These are phyloP conservation scores for Drosophila pullipes DNA, from an alignment of 2,888 invertebrate species.

Conservation along the genomic window DNA sequence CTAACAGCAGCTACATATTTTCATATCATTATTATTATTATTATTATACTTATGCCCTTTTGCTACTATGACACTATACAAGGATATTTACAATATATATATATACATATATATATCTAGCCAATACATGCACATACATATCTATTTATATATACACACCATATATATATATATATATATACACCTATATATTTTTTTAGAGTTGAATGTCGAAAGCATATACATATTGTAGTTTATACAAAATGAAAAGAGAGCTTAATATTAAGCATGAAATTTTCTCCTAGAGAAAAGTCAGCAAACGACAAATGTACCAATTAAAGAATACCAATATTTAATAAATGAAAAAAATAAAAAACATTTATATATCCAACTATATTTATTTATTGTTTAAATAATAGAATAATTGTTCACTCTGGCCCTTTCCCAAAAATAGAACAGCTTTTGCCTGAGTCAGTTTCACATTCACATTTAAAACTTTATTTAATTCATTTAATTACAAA, in stretches of 20 bases:
- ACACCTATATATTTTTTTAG: constrained; percentile 50
- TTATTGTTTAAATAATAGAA: neutral
- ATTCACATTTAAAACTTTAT: constrained; percentile 56
- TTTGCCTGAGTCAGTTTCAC: neutral
- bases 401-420: neutral
- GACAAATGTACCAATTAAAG: constrained; percentile 67
- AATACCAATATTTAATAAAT: constrained; percentile 58
- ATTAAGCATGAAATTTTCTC: constrained; percentile 60
- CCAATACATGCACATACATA: constrained; percentile 49
- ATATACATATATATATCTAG: constrained; percentile 43
- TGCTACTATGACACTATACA: constrained; percentile 61
- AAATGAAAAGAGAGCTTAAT: constrained; percentile 44
- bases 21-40: constrained; percentile 12
- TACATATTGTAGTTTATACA: constrained; percentile 58
- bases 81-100: constrained; percentile 46
- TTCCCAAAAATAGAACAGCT: neutral
- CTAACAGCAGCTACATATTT: constrained; percentile 34
- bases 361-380: constrained; percentile 18
- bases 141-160: constrained; percentile 26
- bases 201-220: constrained; percentile 50
- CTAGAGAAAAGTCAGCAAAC: constrained; percentile 58
- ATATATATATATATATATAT: constrained; percentile 21
- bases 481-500: constrained; percentile 51
- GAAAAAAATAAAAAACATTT: constrained; percentile 22
- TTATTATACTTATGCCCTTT: constrained; percentile 41